Conservation (phyloP, 1,140 invertebrate species). For the Ceratina japonica region DNA sequence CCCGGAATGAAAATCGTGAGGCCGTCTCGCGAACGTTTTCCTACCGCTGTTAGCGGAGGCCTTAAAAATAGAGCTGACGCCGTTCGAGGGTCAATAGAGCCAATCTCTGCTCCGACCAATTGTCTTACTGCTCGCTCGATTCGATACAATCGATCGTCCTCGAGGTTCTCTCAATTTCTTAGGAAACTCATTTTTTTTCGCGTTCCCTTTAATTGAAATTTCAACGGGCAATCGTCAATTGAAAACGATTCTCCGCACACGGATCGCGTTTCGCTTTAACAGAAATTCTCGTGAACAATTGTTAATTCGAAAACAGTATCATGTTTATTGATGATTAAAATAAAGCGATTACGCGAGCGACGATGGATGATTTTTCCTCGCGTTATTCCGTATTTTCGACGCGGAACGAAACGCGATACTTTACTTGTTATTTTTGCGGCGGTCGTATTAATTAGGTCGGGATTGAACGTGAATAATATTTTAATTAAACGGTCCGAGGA, state of each 20-base stretch:
- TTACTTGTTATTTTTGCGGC: slow-evolving; percentile 9
- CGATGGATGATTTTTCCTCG: no score
- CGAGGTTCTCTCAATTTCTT: neutral
- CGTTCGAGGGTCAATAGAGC: slow-evolving; percentile 24
- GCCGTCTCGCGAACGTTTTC: neutral
- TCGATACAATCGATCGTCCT: neutral
- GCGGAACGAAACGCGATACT: slow-evolving; percentile 10
- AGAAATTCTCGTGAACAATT: no score
- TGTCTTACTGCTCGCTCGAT: slow-evolving; percentile 14
- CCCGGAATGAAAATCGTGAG: slow-evolving; percentile 1
- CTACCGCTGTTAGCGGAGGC: no score
- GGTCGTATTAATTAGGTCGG: neutral
- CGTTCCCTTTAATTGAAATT: no score
- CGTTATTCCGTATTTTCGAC: no score
- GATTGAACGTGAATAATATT: slow-evolving; percentile 33
- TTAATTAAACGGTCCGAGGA: slow-evolving; percentile 19
- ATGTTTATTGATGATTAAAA: no score
- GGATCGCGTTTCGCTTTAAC: neutral
- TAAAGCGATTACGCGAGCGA: neutral
- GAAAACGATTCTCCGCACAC: no score
- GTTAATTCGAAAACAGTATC: no score
- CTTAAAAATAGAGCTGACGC: slow-evolving; percentile 45
- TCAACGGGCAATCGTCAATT: no score
- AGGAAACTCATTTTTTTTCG: neutral
- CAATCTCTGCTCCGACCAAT: slow-evolving; percentile 27